Base-by-base conservation (phyloP, 2,113 vertebrate species). In the Dendrocopos noguchii region DNA sequence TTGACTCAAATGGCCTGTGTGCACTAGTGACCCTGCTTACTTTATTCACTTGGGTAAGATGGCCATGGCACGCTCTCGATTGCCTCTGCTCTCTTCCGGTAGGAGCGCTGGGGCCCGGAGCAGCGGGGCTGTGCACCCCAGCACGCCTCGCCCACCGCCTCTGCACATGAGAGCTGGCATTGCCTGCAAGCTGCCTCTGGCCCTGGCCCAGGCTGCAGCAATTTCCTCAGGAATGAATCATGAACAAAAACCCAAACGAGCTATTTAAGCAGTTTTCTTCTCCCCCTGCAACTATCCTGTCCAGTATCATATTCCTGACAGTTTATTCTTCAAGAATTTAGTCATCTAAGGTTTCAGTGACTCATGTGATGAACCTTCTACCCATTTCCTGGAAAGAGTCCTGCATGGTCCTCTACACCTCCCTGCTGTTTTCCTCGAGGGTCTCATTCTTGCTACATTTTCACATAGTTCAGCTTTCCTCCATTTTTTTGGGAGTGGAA, bases 171-270 rank as follows among this genome's bases (percentile, higher is more conserved):
- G 55, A 52, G 72, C 83, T 92, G 94, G 78, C 91, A 91, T 42
- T 4, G 20, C 76, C 81, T 27, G 75, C 20, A 21, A 1, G 1
- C 80, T 79, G 55, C 82, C 72, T 60, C 42, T 0, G 0, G 10
- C 78, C 74, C 44, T 36, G 64, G 72, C 68, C 76, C 84, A 64
- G 76, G 81, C 91, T 3, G 1, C 63, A 74, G 84, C 91, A 96
- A 95, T 91, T 93, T 91, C 94, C 92, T 93, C 87, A 93, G 79
- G 80, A 95, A 96, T 93, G 95, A 95, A 90, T 92, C 73, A 88
- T 0, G 1, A 84, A 91, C n/a, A 57, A 65, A 66, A 87, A 89
- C 67, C 0, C 1, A 91, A 94, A 87, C 79, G 52, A 84, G 39
- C 84, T 84, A 94, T 88, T 96, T 91, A 71, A 93, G 79, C 87